Conservation (phyloP, 2,113 vertebrate genomes). For the Meleagris gallopavo region DNA sequence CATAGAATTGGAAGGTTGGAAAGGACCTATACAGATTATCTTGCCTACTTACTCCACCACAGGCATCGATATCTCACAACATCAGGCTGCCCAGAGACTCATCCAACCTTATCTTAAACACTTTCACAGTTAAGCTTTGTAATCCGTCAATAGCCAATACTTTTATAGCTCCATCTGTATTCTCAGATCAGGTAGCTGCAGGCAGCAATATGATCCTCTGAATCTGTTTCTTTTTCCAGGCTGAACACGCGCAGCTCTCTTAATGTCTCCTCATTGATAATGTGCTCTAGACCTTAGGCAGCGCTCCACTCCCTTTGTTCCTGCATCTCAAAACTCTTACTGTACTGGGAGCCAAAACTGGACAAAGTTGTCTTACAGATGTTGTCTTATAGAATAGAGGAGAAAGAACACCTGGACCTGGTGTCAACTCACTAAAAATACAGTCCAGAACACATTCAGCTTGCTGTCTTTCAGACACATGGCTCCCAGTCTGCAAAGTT, state of each 20-base stretch:
- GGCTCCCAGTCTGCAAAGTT: neutral
- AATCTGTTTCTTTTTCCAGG: neutral
- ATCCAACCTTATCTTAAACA: too few relatives aligned
- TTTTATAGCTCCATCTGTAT: neutral
- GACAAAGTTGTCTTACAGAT: neutral
- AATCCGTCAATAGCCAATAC: neutral
- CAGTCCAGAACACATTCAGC: neutral
- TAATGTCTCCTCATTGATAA: accelerated
- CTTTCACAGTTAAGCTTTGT: neutral
- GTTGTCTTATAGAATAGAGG: neutral
- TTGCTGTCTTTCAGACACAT: neutral
- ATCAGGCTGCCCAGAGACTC: neutral
- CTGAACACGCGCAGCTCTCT: neutral
- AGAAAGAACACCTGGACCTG: neutral
- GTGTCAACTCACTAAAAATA: neutral
- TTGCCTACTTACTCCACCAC: neutral
- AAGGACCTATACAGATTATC: neutral
- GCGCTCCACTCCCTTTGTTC: neutral
- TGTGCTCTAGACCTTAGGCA: neutral
- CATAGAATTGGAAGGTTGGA: neutral
- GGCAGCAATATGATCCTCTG: neutral
- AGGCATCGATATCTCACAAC: neutral
- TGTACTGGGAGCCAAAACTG: neutral
- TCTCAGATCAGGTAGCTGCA: neutral
- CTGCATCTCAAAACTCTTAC: neutral